Base-by-base conservation (phyloP, 2,113 vertebrate species). In the Tinamus guttatus region DNA sequence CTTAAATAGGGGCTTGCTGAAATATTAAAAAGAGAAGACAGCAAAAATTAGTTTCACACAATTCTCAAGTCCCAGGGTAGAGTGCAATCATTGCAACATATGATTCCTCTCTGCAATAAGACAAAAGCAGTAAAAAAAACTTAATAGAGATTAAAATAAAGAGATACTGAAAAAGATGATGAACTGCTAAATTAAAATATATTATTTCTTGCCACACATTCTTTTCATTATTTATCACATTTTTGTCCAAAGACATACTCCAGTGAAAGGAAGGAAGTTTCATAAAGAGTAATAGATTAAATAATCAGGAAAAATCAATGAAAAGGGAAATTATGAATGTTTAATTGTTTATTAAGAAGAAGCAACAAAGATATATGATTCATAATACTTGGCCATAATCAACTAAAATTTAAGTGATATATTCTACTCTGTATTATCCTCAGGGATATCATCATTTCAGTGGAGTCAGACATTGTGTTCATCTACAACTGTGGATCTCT, bases 391-490 rank as follows among this genome's bases (percentile, higher is more conserved):
- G 25, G 2, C 17, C 18, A 40, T 27, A 41, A 2, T 16, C 58
- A 28, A 54, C 59, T 63, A 71, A 45, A 71, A 79, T 60, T 63
- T 70, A 7, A 63, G 25, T 47, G 9, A n/a, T 5, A 58, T 34
- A 28, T 40, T 54, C 25, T 49, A 4, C 7, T 28, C 21, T 68
- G 36, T 59, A n/a, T 16, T 68, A 56, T 36, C 34, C 18, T 56
- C 6, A n/a, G 16, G 1, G 4, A 30, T 14, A n/a, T 18, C 11
- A 24, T 78, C 32, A 67, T 14, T 18, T 40, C 16, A 19, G 14
- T 28, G 2, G 17, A 69, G 1, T 75, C 69, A 52, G 9, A 7
- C 1, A 1, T 2, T 43, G 2, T 14, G 8, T 52, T 85, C 32
- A 68, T 12, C 11, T 59, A 20, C n/a, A 75, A 3, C 7, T 67